Evolutionary conservation across 2,797 vertebrate genomes (phyloP).

Genomic region (Bufotes viridis): DNA sequence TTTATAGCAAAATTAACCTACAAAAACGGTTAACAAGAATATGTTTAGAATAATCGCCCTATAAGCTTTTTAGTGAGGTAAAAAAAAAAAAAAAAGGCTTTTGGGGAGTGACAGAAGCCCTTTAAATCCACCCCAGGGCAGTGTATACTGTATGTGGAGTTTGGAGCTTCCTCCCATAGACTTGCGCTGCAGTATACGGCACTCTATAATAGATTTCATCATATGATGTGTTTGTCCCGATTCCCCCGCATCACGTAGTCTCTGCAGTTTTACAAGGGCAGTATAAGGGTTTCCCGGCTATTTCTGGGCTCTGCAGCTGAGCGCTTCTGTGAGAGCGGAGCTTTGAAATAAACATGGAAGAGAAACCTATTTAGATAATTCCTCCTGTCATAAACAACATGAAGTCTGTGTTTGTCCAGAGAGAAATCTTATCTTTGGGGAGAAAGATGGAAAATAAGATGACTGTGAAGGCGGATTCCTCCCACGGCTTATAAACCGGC

Average conservation of each 20-base stretch:
- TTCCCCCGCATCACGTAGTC: neutral
- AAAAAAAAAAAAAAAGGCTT: too few relatives aligned
- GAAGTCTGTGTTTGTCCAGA: neutral
- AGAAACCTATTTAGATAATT: neutral
- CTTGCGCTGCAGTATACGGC: neutral
- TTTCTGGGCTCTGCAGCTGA: neutral
- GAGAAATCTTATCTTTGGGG: conserved; percentile 15
- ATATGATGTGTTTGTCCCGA: too few relatives aligned
- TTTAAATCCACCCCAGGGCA: too few relatives aligned
- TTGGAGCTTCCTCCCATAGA: too few relatives aligned
- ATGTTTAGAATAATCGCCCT: too few relatives aligned
- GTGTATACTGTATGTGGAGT: too few relatives aligned
- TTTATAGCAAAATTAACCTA: too few relatives aligned
- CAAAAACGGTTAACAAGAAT: too few relatives aligned
- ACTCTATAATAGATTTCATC: too few relatives aligned
- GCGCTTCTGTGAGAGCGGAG: neutral
- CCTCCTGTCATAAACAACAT: neutral
- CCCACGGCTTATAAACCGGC: neutral
- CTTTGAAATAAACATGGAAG: neutral
- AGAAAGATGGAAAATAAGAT: neutral
- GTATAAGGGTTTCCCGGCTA: neutral
- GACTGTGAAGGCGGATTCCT: conserved; percentile 7
- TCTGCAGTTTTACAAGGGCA: neutral
- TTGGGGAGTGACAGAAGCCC: too few relatives aligned
- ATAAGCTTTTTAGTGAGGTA: too few relatives aligned